Conservation (phyloP, 37 sponge, comb jelly and placozoan species). For the Cliona cf. orientalis region DNA sequence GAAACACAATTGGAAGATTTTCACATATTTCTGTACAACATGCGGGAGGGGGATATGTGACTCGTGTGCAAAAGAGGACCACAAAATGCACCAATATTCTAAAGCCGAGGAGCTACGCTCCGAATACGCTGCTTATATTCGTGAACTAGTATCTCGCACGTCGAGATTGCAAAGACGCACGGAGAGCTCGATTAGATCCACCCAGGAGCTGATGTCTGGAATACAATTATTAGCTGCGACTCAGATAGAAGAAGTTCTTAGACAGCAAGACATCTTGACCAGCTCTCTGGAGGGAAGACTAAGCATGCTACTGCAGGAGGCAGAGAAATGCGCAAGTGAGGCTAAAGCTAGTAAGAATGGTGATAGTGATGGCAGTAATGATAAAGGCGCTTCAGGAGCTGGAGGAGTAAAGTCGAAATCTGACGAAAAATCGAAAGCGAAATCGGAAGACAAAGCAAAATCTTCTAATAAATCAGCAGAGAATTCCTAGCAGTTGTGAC, state of each 20-base stretch:
- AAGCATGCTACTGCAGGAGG: constrained; percentile 25
- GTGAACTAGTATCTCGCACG: constrained; percentile 34
- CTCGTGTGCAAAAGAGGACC: constrained; percentile 32
- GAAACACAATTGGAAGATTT: constrained; percentile 38
- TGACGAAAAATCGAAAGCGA: too few species aligned
- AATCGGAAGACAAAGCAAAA: too few species aligned
- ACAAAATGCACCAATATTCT: constrained; percentile 33
- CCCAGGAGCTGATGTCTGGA: constrained; percentile 33
- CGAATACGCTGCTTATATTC: constrained; percentile 26
- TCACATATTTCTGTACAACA: constrained; percentile 35
- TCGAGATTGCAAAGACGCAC: constrained; percentile 14
- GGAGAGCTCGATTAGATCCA: constrained; percentile 17
- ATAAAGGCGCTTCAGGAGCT: too few species aligned
- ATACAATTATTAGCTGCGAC: constrained; percentile 57
- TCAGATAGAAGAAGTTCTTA: constrained; percentile 56
- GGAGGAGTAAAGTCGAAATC: too few species aligned
- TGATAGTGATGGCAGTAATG: not conserved
- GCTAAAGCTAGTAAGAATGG: not conserved
- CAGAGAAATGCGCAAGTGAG: not conserved
- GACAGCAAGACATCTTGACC: constrained; percentile 33
- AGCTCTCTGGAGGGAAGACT: constrained; percentile 32
- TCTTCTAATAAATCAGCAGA: too few species aligned
- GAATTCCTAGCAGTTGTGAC: too few species aligned
- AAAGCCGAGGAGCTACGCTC: constrained; percentile 37
- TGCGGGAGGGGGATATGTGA: constrained; percentile 61